Base-by-base conservation (phyloP, 2,797 vertebrate genomes). In the Acanthurus tractus region DNA sequence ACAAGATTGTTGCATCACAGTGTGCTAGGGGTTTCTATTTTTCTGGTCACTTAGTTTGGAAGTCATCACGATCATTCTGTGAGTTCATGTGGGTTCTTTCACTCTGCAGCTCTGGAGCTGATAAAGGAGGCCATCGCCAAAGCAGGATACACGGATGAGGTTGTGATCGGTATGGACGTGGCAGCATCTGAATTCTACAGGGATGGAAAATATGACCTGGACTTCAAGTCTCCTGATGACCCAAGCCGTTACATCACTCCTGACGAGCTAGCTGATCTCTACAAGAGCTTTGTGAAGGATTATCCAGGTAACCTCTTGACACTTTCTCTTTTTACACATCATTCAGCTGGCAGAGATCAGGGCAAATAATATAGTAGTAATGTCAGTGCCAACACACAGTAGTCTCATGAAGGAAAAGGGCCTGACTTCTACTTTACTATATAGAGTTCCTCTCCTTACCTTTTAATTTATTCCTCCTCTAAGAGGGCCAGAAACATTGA, bases 151-250 rank as follows among this genome's bases (percentile, higher is more conserved):
- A 85, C 96, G 0, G 95, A 99, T 0, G 92, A 99, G 92, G 92
- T 99, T 4, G 97, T 99, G 74, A 98, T 99, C 1, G 97, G 98
- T 70, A 99, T 99, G 98, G 98, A 99, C 1, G 97, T 99, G 54
- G 98, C 98, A 0, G 97, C 98, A 0, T 99, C 97, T 0, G 97
- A 99, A 84, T 99, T 99, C 92, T 97, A 94, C 90, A 90, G 96
- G 0, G 94, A 96, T 0, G 97, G 97, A 18, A 97, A 98, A 61
- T 99, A 99, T 0, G 98, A 99, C 91, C 91, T 99, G 94, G 97
- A 99, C 92, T 99, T 99, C 94, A 99, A 99, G 94, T 99, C 98
- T 15, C 97, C 97, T 0, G 97, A 98, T 25, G 96, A 99, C 45
- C 91, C 97, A 61, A 96, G 89, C 90, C 95, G 97, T 86, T 94